These are phyloP conservation scores for Drosophila bipectinata DNA, from an alignment of 1,140 invertebrate genomes.

Conservation along the genomic window DNA sequence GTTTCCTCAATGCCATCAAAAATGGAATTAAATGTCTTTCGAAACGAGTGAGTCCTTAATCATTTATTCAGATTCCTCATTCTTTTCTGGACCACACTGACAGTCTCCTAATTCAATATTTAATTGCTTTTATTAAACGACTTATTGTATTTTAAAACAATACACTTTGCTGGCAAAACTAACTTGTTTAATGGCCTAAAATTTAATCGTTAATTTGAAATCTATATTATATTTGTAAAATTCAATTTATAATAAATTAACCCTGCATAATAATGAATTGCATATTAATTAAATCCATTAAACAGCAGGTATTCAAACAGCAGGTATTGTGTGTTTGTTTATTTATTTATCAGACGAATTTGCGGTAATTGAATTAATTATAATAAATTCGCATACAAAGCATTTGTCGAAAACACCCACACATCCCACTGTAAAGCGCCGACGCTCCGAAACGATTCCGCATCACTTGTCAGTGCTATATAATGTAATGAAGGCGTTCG, in stretches of 20 bases:
- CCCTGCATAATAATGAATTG: background rate
- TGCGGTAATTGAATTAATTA: slow-evolving; percentile 18
- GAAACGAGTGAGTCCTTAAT: slow-evolving; percentile 1
- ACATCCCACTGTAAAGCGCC: slow-evolving; percentile 54
- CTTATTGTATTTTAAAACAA: background rate
- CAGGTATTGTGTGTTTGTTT: background rate
- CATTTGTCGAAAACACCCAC: background rate
- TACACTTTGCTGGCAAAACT: background rate
- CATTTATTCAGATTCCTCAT: slow-evolving; percentile 7
- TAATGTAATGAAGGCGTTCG: slow-evolving; percentile 79
- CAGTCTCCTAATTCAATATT: background rate
- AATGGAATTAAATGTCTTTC: slow-evolving; percentile 10
- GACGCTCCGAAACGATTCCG: slow-evolving; percentile 36
- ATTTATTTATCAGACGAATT: background rate
- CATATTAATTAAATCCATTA: slow-evolving; percentile 1
- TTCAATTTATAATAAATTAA: slow-evolving; percentile 2
- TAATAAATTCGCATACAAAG: slow-evolving; percentile 1
- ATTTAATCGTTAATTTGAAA: slow-evolving; percentile 21
- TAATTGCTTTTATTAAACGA: background rate
- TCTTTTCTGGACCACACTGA: background rate
- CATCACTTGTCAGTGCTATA: slow-evolving; percentile 68
- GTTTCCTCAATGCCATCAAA: background rate
- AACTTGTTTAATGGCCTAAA: background rate
- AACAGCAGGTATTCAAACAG: background rate
- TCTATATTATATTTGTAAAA: background rate